Evolutionary conservation across 1,140 invertebrate species (phyloP).

Genomic region (Ceratosolen fusciceps): DNA sequence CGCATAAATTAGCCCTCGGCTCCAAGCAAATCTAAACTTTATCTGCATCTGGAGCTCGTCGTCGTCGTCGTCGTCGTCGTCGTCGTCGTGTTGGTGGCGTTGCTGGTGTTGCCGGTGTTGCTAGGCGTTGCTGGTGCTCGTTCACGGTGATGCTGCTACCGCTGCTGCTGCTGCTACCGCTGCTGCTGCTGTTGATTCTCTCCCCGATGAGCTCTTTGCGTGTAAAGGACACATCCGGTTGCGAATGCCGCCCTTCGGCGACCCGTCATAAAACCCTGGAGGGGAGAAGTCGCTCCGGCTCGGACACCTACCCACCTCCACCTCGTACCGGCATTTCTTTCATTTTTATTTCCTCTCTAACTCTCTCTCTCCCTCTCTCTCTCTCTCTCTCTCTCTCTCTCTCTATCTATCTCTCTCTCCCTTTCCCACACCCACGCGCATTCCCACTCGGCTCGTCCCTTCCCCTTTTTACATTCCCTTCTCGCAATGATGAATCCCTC

Average conservation of each 20-base stretch:
- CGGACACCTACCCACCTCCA: neutral
- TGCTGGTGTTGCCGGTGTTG: no score
- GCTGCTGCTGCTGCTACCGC: no score
- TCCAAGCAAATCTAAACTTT: conserved; percentile 51
- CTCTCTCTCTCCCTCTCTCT: no score
- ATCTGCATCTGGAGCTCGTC: conserved; percentile 47
- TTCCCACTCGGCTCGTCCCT: no score
- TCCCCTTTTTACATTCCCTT: neutral
- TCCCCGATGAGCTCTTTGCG: conserved; percentile 59
- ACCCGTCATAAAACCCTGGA: conserved; percentile 56
- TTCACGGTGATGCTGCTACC: no score
- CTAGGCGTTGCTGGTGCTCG: no score
- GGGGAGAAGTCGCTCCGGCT: conserved; percentile 37
- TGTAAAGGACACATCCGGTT: conserved; percentile 58
- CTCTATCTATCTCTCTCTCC: no score
- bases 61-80: no score
- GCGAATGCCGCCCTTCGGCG: conserved; percentile 58
- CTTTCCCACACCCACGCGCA: no score
- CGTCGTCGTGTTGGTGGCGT: no score
- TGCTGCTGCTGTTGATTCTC: no score
- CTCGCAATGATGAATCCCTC: neutral
- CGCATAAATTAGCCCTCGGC: conserved; percentile 12
- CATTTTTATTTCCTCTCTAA: neutral
- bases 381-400: no score
- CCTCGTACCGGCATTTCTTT: neutral